Base-by-base conservation (phyloP, 2,113 vertebrate genomes). In the Arothron firmamentum region DNA sequence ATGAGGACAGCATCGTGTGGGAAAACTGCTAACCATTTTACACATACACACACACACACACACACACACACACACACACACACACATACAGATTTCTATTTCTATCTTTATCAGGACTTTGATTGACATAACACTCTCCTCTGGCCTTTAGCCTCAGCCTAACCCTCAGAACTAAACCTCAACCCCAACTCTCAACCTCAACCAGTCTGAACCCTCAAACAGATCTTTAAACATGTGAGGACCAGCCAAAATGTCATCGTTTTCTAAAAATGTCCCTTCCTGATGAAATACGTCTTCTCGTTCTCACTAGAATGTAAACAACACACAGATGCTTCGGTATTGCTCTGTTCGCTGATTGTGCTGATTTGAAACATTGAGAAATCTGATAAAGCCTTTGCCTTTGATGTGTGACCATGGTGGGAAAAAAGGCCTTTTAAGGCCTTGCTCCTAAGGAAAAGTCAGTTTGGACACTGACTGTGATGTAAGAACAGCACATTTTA, bases 1-100 rank as follows among this genome's bases (percentile, higher is more conserved):
- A 69, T 69, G 67, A 80, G 62, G 64, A 61, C 67, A 12, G 42
- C 73, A 62, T 67, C 86, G 72, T 90, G 88, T 92, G 91, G 89
- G 90, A 91, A 92, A 89, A 77, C 4, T 0, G 65, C 59, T 45
- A 59, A 54, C 48, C 61, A 56, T 52, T 63, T 21, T 52, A 13
- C 28, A 57, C 61, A 45, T 18, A 57, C 59, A 55, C 70, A 63
- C 63, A 48, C 19, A 55, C 34, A 48, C 41, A 55, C 42, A 67
- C 23, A 49, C 21, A 43, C 21, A 62, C 31, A 59, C 41, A 28
- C 38, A 62, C 51, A 62, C 42, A 47, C 50, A 18, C n/a, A 43
- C 20, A 34, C 20, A 41, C 13, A 12, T 23, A 16, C 11, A 17
- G 1, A 47, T 31, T 53, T 59, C 19, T 38, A 48, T 4, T 65